Percentiles rank a stretch among this genome's conserved stretches.
Conservation (phyloP, 2,797 vertebrate species). For the Eulemur albifrons region DNA sequence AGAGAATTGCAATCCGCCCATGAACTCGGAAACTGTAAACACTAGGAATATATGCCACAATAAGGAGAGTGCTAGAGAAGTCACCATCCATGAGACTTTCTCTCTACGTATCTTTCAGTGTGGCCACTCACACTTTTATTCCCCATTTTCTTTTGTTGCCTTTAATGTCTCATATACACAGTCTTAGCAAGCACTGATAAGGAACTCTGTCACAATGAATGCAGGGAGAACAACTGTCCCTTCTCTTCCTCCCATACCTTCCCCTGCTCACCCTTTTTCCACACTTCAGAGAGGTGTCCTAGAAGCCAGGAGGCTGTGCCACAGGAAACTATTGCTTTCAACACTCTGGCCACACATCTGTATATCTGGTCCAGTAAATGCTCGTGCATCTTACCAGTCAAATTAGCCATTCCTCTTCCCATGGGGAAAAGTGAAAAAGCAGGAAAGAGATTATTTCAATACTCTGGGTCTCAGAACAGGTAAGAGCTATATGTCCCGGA, state of each 20-base stretch:
- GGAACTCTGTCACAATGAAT: not conserved
- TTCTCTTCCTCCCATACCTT: not conserved
- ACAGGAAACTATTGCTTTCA: not conserved
- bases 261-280: not conserved
- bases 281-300: not conserved
- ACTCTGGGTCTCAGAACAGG: not conserved
- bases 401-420: not conserved
- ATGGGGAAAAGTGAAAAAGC: not conserved
- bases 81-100: not conserved
- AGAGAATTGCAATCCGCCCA: not conserved
- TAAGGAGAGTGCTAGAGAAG: not conserved
- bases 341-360: not conserved
- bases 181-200: not conserved
- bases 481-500: not conserved
- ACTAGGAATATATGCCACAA: not conserved
- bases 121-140: not conserved
- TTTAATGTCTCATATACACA: not conserved
- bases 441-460: not conserved
- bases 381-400: not conserved
- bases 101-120: not conserved
- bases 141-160: not conserved
- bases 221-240: not conserved
- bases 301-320: not conserved
- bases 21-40: not conserved
- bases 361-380: not conserved